Conservation (phyloP, 2,888 invertebrate species). For the Sinopyrophorus schimmeli region DNA sequence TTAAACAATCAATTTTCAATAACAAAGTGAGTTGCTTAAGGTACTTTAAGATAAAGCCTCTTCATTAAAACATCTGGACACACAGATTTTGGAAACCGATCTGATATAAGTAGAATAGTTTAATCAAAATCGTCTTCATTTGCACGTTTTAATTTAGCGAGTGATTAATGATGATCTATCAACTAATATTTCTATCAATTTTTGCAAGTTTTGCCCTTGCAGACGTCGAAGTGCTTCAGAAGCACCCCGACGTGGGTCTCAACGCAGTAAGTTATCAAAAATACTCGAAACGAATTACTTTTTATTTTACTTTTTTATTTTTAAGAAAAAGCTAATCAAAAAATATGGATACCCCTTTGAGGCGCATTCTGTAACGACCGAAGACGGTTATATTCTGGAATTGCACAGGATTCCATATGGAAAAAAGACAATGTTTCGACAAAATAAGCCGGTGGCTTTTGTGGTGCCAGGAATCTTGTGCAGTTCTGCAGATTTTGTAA, state of each 20-base stretch:
- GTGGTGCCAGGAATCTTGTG: constrained; percentile 77
- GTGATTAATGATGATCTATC: no score
- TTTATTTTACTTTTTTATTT: constrained; percentile 10
- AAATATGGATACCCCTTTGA: constrained; percentile 53
- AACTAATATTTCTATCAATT: no score
- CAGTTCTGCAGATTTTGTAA: constrained; percentile 74
- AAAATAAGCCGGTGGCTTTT: constrained; percentile 61
- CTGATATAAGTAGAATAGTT: no score
- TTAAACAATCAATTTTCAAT: no score
- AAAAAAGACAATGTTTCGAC: constrained; percentile 31
- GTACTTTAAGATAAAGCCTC: no score
- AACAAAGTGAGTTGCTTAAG: no score
- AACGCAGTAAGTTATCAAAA: constrained; percentile 7
- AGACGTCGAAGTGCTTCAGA: not conserved
- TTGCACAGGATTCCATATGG: constrained; percentile 50
- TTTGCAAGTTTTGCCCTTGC: not conserved
- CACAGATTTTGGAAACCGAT: no score
- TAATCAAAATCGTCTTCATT: no score
- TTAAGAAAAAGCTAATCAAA: constrained; percentile 53
- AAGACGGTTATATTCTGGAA: constrained; percentile 55
- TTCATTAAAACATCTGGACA: no score
- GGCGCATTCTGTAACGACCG: constrained; percentile 52
- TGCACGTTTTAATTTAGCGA: no score
- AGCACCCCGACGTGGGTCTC: not conserved
- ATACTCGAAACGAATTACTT: no score